Conservation (phyloP, 1,140 invertebrate species). For the Philotrypesis tridentata region DNA sequence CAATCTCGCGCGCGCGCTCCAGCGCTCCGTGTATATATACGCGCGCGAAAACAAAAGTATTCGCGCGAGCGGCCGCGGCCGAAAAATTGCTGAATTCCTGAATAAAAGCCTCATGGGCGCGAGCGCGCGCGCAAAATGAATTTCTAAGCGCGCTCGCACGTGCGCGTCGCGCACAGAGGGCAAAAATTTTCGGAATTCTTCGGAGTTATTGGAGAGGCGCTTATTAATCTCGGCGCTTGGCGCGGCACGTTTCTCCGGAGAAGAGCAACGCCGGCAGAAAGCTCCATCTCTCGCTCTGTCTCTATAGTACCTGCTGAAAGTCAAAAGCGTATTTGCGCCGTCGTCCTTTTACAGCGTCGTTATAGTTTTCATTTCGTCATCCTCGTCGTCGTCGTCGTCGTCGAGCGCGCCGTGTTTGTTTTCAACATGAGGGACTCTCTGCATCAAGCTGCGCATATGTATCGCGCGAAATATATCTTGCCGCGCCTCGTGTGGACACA, state of each 20-base stretch:
- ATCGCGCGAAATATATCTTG: not conserved
- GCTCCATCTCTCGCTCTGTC: not conserved
- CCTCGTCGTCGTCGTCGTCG: not conserved
- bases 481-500: not conserved
- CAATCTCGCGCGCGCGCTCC: not conserved
- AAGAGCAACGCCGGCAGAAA: not conserved
- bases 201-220: constrained; percentile 39
- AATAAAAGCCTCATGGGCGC: constrained; percentile 22
- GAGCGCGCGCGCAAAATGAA: constrained; percentile 3
- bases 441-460: not conserved
- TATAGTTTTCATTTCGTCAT: constrained; percentile 43
- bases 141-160: constrained; percentile 27
- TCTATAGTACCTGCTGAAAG: not conserved
- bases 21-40: too few relatives aligned
- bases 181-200: constrained; percentile 42
- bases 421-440: constrained; percentile 33
- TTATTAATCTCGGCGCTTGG: constrained; percentile 36
- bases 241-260: not conserved
- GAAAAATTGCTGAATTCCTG: constrained; percentile 45
- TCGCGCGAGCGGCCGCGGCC: not conserved
- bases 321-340: constrained; percentile 23
- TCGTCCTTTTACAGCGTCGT: constrained; percentile 35
- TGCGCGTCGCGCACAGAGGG: too few relatives aligned
- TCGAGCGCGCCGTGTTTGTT: constrained; percentile 38
- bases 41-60: not conserved